Base-by-base conservation (phyloP, 2,888 invertebrate genomes). In the Oligia strigilis region DNA sequence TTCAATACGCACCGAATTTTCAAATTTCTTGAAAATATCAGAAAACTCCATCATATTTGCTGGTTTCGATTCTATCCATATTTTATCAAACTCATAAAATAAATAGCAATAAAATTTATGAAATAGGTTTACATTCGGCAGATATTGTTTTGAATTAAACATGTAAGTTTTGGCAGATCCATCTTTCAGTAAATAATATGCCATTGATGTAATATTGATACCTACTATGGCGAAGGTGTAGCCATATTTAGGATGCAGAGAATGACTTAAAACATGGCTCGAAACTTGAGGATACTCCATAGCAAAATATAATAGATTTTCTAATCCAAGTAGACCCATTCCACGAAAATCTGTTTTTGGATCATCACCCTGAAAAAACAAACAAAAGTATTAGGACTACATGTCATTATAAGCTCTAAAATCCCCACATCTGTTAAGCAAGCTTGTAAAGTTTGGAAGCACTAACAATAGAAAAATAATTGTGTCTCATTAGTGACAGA, bases 271-370 rank as follows among this genome's bases (percentile, higher is more conserved):
- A 9, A 99, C 98, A 93, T 99, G 98, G 75, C 97, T 97, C 3
- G 99, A 98, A 29, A 98, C 98, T 90, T 98, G 98, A 40, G 98
- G 98, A 94, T 99, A 99, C 92, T 98, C 98, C 60, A 97, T 97
- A 49, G 99, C 98, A 96, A 99, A 99, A 92, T 97, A 99, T 90
- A 99, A 93, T 1, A 99, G 97, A 95, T 99, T 99, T 90, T 99
- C 99, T 71, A 99, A 96, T 14, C 99, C 99, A 65, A 99, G 97
- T 81, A 99, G 95, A 46, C 99, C 99, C 99, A 99, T 99, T 83
- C 99, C 99, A 75, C 99, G 98, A 93, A 99, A 99, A 96, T 99
- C 99, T 0, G 99, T 99, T 95, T 99, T 98, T 0, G 99, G 99
- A 97, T 99, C 99, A 92, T 99, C 99, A 29, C 99, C 99, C 97